Percentiles rank a stretch among this genome's conserved stretches.
These are phyloP conservation scores for Setophaga kirtlandii DNA, from an alignment of 2,113 vertebrate species.

Conservation along the genomic window DNA sequence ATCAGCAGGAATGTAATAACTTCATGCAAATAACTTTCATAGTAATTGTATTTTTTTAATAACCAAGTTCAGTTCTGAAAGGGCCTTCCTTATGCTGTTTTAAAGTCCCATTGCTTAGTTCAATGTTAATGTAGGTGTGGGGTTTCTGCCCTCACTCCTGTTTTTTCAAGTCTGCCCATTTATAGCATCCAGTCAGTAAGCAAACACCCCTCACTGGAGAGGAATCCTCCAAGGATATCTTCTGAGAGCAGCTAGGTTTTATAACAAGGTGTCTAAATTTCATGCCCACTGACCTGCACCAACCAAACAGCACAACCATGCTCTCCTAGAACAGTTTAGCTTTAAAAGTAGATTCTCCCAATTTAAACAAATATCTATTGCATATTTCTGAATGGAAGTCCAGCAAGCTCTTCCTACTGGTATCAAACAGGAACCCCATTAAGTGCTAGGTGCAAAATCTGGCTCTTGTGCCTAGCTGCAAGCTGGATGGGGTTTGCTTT, in stretches of 20 bases:
- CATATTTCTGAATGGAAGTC: background rate
- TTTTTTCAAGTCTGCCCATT: background rate
- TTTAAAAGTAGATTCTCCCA: background rate
- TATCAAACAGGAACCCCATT: accelerated
- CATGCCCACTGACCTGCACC: background rate
- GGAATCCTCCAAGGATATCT: background rate
- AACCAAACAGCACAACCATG: background rate
- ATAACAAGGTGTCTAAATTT: background rate
- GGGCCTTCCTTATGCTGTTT: background rate
- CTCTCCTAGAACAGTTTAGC: background rate
- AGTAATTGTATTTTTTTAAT: background rate
- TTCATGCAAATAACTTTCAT: background rate
- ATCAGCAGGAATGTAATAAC: background rate
- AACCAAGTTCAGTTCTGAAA: background rate
- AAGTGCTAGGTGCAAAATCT: accelerated
- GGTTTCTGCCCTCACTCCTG: background rate
- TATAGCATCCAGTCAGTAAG: background rate
- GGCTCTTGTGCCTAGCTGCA: background rate
- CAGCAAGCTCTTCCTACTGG: background rate
- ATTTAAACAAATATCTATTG: background rate
- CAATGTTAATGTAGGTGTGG: background rate
- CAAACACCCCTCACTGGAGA: background rate
- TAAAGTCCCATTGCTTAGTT: background rate
- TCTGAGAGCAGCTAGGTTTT: background rate
- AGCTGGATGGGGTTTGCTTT: background rate